A percentile compares a stretch with the other conserved stretches of the same genome.
Conservation (phyloP, 2,797 vertebrate genomes). For the Micromesistius poutassou region DNA sequence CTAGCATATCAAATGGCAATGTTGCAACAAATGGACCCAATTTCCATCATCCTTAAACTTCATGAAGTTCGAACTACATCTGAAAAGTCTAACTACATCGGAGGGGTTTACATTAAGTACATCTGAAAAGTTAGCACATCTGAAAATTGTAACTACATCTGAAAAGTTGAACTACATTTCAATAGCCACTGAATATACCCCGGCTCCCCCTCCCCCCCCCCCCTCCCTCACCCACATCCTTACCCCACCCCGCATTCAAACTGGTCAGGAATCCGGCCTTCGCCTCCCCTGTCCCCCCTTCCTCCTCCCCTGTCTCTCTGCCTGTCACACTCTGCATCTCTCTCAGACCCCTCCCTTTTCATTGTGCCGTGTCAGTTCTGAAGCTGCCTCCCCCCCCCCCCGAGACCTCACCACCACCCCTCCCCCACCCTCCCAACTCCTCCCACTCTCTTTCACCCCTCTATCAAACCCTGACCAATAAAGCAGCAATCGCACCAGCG, state of each 20-base stretch:
- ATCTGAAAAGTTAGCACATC: too few species aligned
- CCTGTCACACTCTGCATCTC: constrained; percentile 60
- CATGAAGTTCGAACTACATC: too few species aligned
- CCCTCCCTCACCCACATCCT: constrained; percentile 28
- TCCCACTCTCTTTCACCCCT: constrained; percentile 87
- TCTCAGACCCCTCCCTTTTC: constrained; percentile 76
- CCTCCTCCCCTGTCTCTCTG: constrained; percentile 26
- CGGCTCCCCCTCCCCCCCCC: constrained; percentile 17
- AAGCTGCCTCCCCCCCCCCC: constrained; percentile 63
- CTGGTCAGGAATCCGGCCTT: constrained; percentile 14
- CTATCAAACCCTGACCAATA: constrained; percentile 89
- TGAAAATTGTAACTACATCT: too few species aligned
- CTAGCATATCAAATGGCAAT: too few species aligned
- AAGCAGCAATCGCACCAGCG: constrained; percentile 62
- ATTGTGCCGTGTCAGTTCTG: constrained; percentile 91
- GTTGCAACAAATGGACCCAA: too few species aligned
- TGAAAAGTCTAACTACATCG: too few species aligned
- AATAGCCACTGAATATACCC: too few species aligned
- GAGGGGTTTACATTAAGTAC: too few species aligned
- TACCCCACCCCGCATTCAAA: constrained; percentile 14
- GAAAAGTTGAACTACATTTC: too few species aligned
- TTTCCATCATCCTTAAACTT: too few species aligned
- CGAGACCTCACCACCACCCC: constrained; percentile 67
- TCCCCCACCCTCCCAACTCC: constrained; percentile 74
- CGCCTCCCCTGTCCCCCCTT: constrained; percentile 23